Evolutionary conservation across 2,113 vertebrate species (phyloP).

Genomic region (Ciconia boyciana): DNA sequence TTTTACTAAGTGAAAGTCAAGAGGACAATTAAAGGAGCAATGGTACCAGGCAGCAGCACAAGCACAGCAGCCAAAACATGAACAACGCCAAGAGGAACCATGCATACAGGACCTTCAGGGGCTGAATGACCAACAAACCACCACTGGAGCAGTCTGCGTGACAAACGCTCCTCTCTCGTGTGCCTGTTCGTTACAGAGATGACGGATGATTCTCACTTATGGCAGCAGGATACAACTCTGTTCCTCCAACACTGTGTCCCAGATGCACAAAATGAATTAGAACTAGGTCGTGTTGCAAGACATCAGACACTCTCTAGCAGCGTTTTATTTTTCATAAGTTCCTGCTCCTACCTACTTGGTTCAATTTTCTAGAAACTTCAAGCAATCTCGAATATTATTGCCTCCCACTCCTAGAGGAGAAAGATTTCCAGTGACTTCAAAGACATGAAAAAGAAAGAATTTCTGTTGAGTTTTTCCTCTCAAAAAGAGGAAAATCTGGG

Average conservation of each 20-base stretch:
- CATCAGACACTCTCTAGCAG: neutral
- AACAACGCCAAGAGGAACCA: neutral
- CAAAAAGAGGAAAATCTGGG: neutral
- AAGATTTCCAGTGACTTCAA: neutral
- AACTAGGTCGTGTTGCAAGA: neutral
- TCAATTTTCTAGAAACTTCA: neutral
- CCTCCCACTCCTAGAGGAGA: neutral
- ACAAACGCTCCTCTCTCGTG: neutral
- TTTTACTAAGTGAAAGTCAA: conserved; percentile 8
- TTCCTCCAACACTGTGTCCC: neutral
- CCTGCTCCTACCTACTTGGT: neutral
- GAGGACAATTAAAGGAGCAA: neutral
- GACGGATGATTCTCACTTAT: neutral
- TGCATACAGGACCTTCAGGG: neutral
- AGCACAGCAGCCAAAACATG: neutral
- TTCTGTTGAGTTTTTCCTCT: neutral
- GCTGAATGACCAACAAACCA: neutral
- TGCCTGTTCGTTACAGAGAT: neutral
- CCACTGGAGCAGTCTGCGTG: neutral
- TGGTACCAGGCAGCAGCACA: neutral
- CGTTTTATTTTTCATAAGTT: neutral
- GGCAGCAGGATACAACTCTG: neutral
- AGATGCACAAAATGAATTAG: neutral
- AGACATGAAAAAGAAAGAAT: neutral
- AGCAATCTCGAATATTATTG: neutral